These are phyloP conservation scores for Pongo pygmaeus DNA, from an alignment of 2,113 vertebrate species.

Conservation along the genomic window DNA sequence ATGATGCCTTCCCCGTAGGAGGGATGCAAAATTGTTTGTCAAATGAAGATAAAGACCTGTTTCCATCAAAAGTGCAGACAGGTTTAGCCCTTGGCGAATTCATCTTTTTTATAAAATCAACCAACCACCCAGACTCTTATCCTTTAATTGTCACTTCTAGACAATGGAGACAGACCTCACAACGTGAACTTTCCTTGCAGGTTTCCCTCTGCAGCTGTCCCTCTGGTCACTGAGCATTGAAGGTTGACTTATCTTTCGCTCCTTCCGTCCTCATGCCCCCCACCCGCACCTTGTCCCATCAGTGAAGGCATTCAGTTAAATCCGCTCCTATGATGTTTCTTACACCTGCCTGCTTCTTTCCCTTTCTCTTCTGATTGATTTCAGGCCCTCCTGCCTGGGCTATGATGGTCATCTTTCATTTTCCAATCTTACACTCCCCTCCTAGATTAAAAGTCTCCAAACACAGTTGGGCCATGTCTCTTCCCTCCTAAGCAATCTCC, in stretches of 20 bases:
- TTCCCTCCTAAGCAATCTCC: not conserved
- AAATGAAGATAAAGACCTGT: not conserved
- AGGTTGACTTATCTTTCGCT: not conserved
- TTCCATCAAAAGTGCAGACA: not conserved
- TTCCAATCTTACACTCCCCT: not conserved
- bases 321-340: not conserved
- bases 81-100: not conserved
- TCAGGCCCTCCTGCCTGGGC: not conserved
- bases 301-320: accelerated
- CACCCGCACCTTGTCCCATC: accelerated
- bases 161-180: not conserved
- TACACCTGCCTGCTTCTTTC: not conserved
- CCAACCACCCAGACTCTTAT: not conserved
- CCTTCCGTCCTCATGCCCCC: not conserved
- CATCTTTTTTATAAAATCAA: not conserved
- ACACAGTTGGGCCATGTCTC: not conserved
- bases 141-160: not conserved
- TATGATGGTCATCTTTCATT: not conserved
- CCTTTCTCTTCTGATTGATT: not conserved
- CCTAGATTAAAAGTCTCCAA: not conserved
- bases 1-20: not conserved
- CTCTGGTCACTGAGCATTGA: not conserved
- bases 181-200: not conserved
- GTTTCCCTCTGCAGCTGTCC: not conserved
- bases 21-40: not conserved